Evolutionary conservation across 2,888 invertebrate species (phyloP).

Genomic region (Dendrolimus pini): DNA sequence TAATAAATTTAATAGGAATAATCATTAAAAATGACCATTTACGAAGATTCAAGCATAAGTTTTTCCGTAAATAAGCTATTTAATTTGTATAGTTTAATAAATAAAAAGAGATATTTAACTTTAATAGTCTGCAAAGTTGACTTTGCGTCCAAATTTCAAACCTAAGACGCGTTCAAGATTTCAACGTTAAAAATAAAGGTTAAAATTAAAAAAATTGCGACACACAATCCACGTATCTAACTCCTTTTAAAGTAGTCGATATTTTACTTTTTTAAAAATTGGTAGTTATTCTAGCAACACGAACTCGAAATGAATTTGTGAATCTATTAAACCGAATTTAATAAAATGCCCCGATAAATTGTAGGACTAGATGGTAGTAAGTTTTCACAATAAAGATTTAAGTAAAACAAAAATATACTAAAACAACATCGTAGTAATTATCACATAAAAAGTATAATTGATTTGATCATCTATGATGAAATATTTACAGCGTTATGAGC

Average conservation of each 20-base stretch:
- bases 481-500: constrained; percentile 43
- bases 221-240: too few relatives aligned
- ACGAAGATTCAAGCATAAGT: too few relatives aligned
- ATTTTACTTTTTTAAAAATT: too few relatives aligned
- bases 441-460: constrained; percentile 45
- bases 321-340: too few relatives aligned
- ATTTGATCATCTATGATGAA: constrained; percentile 56
- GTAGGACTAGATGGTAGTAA: constrained; percentile 7
- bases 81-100: background rate
- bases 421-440: constrained; percentile 25
- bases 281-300: too few relatives aligned
- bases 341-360: constrained; percentile 3
- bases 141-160: constrained; percentile 1
- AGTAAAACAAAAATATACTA: constrained; percentile 7
- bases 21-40: too few relatives aligned
- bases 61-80: too few relatives aligned
- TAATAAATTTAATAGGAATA: too few relatives aligned
- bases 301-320: too few relatives aligned
- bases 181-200: too few relatives aligned
- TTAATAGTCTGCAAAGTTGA: constrained; percentile 27
- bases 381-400: constrained; percentile 5
- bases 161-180: constrained; percentile 1
- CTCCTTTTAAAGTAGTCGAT: too few relatives aligned
- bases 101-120: constrained; percentile 28
- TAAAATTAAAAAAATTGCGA: too few relatives aligned